These are phyloP conservation scores for Trinorchestia longiramus DNA, from an alignment of 1,140 invertebrate species.

Conservation along the genomic window DNA sequence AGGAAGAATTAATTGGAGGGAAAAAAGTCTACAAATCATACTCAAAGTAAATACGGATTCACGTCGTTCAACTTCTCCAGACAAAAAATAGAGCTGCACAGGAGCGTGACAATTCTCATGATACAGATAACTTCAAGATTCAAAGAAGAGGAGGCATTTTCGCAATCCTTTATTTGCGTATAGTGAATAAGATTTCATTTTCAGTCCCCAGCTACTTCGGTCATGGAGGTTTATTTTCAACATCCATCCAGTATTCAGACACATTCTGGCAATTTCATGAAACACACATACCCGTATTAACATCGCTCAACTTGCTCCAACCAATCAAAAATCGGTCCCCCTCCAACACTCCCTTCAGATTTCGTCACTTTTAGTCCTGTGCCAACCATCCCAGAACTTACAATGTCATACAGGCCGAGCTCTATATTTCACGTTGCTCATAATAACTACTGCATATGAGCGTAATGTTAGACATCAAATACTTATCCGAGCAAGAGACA, in stretches of 20 bases:
- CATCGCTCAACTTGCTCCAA: too few species aligned
- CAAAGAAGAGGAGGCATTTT: not conserved
- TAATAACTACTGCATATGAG: not conserved
- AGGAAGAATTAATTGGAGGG: too few species aligned
- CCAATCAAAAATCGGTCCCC: too few species aligned
- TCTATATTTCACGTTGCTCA: not conserved
- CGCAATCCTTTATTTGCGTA: not conserved
- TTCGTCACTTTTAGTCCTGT: not conserved
- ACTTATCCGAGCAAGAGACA: not conserved
- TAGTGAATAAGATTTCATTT: not conserved
- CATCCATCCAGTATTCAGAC: too few species aligned
- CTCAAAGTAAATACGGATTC: too few species aligned
- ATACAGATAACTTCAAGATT: not conserved
- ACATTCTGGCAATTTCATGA: too few species aligned
- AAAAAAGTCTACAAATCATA: too few species aligned
- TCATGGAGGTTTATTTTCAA: too few species aligned
- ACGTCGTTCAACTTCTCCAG: too few species aligned
- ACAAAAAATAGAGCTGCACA: too few species aligned
- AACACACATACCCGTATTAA: too few species aligned
- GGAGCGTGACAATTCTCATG: not conserved
- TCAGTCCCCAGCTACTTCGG: not conserved
- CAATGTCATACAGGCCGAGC: not conserved
- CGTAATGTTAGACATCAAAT: not conserved
- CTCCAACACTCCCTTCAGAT: not conserved
- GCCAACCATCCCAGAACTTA: not conserved